These are phyloP conservation scores for Danionella dracula DNA, from an alignment of 2,797 vertebrate genomes.

Conservation along the genomic window DNA sequence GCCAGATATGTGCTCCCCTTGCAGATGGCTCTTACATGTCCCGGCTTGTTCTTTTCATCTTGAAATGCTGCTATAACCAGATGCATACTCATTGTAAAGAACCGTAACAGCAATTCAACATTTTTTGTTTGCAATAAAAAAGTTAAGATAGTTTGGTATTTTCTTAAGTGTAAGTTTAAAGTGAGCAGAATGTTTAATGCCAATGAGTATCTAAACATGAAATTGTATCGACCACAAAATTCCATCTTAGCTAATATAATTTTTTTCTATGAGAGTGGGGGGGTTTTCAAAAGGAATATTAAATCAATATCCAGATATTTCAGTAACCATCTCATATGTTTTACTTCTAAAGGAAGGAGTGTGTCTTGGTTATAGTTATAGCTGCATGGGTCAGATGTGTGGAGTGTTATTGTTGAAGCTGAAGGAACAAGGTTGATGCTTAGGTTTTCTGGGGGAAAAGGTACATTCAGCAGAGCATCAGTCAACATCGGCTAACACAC, in stretches of 20 bases:
- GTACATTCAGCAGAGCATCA: neutral
- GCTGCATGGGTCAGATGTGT: neutral
- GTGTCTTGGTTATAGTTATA: neutral
- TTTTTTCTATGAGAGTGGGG: no score
- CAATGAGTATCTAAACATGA: no score
- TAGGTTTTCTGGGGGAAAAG: neutral
- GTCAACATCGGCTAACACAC: neutral
- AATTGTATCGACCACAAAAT: no score
- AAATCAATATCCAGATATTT: no score
- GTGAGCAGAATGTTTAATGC: no score
- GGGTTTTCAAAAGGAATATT: no score
- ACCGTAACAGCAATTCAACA: slow-evolving; percentile 34
- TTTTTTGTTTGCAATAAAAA: no score
- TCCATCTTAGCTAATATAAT: no score
- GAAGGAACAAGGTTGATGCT: neutral
- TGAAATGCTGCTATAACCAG: slow-evolving; percentile 31
- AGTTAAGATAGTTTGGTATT: no score
- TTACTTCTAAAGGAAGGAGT: no score
- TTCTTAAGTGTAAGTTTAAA: no score
- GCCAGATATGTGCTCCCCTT: slow-evolving; percentile 30
- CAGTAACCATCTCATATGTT: no score
- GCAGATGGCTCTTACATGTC: slow-evolving; percentile 45
- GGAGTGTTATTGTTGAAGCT: neutral
- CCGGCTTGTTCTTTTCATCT: slow-evolving; percentile 36
- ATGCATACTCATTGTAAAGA: slow-evolving; percentile 45